Evolutionary conservation across 1,140 invertebrate genomes (phyloP), one percentile per base, ranked within the genome.

Genomic region (Holotrichia oblita): DNA sequence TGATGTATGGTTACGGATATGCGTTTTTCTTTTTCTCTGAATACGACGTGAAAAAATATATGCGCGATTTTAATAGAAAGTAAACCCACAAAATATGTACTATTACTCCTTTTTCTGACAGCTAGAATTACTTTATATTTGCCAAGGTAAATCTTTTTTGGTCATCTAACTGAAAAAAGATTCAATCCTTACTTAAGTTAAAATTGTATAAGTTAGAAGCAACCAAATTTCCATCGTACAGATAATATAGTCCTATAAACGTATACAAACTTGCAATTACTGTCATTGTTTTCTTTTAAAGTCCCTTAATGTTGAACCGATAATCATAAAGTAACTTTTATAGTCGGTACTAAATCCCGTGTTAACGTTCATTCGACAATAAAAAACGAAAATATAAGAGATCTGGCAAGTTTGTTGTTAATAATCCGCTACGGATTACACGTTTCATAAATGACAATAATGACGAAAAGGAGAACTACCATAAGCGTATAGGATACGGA

Each of bases 341-440:
- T 34, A 4, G 27, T 34, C 27, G 7, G n/a, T 12, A 72, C 17
- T 72, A 72, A 22, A 27, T 34, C 22, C 20, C 22, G 3, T 72
- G 14, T 55, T 20, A 27, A 27, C 24, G 3, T 10, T 12, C 3
- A 20, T 72, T 34, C 64, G 6, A 72, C 1, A 0, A 72, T 7
- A 40, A 34, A 34, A 72, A 27, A 27, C n/a, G 17, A 64, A 27
- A n/a, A 64, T 10, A 72, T 12, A 22, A 72, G 22, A n/a, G 20
- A 34, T 20, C 64, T 72, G 64, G 8, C 64, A 24, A 9, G 64
- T 27, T 72, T 40, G 64, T 27, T 72, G 64, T 72, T 22, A 34
- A 72, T 82, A 82, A 82, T 82, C 79, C 81, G 79, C 80, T 76
- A 73, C 76, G 81, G 80, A 82, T 82, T 82, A 82, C 81, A 72